Percentiles rank a stretch among this genome's conserved stretches.
phyloP scores from a whole-genome alignment of 2,113 vertebrate genomes.

The Ursus arctos region DNA sequence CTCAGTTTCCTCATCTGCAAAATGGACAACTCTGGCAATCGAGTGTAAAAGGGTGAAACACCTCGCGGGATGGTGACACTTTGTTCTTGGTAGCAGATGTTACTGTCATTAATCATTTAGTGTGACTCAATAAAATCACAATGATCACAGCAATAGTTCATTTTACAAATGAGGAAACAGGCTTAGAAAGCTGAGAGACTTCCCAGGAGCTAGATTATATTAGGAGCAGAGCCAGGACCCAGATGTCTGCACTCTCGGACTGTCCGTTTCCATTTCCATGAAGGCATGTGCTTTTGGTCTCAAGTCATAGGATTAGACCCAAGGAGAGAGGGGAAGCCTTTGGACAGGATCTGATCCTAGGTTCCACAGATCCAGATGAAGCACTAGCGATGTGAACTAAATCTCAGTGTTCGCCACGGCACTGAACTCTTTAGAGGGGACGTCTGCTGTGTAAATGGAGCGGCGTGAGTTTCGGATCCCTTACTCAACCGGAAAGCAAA shows the following conservation, averaged over 20 bases:
- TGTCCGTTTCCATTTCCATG: neutral
- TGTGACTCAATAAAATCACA: no score
- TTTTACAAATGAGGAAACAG: neutral
- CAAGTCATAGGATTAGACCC: no score
- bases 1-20: neutral
- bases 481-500: rapidly evolving
- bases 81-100: neutral
- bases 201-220: neutral
- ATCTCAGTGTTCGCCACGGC: rapidly evolving
- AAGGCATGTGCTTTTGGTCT: neutral
- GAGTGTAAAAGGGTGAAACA: neutral
- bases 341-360: neutral
- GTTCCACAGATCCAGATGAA: no score
- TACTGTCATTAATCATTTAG: neutral
- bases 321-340: rapidly evolving
- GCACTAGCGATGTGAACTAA: rapidly evolving
- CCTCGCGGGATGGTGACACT: rapidly evolving
- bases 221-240: neutral
- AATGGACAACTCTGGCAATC: rapidly evolving
- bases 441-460: rapidly evolving
- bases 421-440: rapidly evolving
- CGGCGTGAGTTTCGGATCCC: neutral
- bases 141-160: no score
- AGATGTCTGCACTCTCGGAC: neutral
- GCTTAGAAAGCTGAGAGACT: neutral